Percentiles rank a stretch among this genome's conserved stretches.
Conservation (phyloP, 2,797 vertebrate species). For the Pseudochirops cupreus region DNA sequence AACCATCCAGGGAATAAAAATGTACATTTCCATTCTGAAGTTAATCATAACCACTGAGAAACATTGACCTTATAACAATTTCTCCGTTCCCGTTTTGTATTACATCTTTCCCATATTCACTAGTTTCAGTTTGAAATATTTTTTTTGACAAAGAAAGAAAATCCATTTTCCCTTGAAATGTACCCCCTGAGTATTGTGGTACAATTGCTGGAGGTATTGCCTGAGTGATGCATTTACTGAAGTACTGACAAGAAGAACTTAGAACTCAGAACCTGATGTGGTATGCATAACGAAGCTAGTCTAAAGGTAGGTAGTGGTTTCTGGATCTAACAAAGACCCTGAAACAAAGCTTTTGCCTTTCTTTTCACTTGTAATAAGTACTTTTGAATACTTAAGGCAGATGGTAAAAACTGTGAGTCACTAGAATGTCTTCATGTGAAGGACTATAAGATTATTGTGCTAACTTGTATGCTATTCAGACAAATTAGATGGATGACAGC, state of each 20-base stretch:
- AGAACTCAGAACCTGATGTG: constrained; percentile 57
- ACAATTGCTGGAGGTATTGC: constrained; percentile 65
- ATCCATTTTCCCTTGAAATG: constrained; percentile 49
- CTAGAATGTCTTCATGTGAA: not conserved
- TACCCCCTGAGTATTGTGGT: constrained; percentile 38
- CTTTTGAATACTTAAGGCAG: constrained; percentile 38
- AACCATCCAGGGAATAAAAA: constrained; percentile 49
- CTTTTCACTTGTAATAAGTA: constrained; percentile 25
- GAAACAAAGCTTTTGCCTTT: constrained; percentile 38
- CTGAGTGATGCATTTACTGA: constrained; percentile 40
- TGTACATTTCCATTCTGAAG: constrained; percentile 46
- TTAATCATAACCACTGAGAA: constrained; percentile 60
- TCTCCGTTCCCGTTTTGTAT: constrained; percentile 38
- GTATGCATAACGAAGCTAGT: constrained; percentile 59
- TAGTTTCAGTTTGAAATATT: constrained; percentile 70
- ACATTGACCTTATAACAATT: constrained; percentile 42
- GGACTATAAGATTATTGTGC: constrained; percentile 39
- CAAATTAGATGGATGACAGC: constrained; percentile 47
- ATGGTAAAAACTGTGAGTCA: constrained; percentile 60
- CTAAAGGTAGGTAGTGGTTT: constrained; percentile 47
- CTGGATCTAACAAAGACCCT: constrained; percentile 55
- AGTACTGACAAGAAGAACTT: constrained; percentile 57
- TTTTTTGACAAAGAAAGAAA: constrained; percentile 50
- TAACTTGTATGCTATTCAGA: constrained; percentile 47
- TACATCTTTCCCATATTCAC: constrained; percentile 63